Conservation (phyloP, 2,113 vertebrate species). For the Lutjanus erythropterus region DNA sequence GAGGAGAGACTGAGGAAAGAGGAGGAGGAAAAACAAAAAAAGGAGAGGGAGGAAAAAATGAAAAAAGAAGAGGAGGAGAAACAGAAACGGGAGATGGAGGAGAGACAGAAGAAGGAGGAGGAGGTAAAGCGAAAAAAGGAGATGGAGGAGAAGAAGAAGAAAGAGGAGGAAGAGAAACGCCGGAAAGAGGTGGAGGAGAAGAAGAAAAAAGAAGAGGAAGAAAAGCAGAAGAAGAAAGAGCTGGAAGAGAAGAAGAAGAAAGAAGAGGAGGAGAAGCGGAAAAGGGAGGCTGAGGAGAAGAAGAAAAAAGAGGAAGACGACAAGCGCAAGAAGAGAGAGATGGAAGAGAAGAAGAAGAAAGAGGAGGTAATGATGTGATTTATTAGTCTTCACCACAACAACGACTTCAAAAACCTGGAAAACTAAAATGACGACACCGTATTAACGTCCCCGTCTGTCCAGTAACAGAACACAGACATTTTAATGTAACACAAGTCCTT, state of each 20-base stretch:
- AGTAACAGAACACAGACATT: conserved; percentile 16
- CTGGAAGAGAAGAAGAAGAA: conserved; percentile 50
- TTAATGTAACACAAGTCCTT: not conserved
- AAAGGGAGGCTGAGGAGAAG: conserved; percentile 35
- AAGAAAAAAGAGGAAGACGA: conserved; percentile 46
- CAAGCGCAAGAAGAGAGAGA: conserved; percentile 17
- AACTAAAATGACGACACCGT: not conserved
- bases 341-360: conserved; percentile 52
- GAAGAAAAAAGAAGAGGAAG: conserved; percentile 18
- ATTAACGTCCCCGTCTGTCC: conserved; percentile 7
- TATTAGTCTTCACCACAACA: not conserved
- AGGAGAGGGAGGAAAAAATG: conserved; percentile 27
- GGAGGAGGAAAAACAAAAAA: conserved; percentile 23
- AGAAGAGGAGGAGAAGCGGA: conserved; percentile 23
- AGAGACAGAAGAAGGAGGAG: conserved; percentile 43
- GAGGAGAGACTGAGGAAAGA: conserved; percentile 34
- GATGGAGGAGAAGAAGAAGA: conserved; percentile 53
- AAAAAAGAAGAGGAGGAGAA: conserved; percentile 54
- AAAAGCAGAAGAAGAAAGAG: conserved; percentile 31
- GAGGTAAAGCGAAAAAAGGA: conserved; percentile 28
- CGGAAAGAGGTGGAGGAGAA: conserved; percentile 44
- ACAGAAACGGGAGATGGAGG: conserved; percentile 33
- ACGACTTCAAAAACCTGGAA: conserved; percentile 6
- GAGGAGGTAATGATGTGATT: conserved; percentile 62
- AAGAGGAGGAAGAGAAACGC: conserved; percentile 42